Base-by-base conservation (phyloP, 2,888 invertebrate genomes). In the Pedicia rivosa region DNA sequence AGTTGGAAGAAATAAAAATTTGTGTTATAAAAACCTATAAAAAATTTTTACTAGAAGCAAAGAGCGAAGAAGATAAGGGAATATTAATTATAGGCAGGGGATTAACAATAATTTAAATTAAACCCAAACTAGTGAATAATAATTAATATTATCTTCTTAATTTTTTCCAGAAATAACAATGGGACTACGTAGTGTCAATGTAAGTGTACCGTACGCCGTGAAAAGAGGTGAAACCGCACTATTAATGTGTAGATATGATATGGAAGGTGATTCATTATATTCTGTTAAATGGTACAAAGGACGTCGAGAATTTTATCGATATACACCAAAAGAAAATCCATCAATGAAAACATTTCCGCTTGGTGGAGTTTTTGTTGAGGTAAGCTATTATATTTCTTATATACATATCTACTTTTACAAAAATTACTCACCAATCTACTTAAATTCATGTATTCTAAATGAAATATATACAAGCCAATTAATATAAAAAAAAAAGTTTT, bases 241-340 rank as follows among this genome's bases (percentile, higher is more conserved):
- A 42, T 64, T 80, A 47, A 65, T 67, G 48, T 87, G 87, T 59
- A 67, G 71, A 44, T 76, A 84, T 50, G 79, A 86, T 53, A 72
- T 83, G 63, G 78, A 83, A 55, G 75, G 72, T 6, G 76, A 73
- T 20, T 74, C 72, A 2, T 65, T 87, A 28, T 87, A 86, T 62
- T 73, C 82, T 2, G 80, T 87, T 35, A 84, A 86, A 63, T 87
- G 84, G 84, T 87, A 84, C 56, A 67, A 83, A 38, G 86, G 84
- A 2, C 68, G 65, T 47, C 67, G 76, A 43, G 86, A 87, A 62
- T 86, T 87, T 63, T 87, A 82, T 59, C 67, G 86, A 45, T 86
- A 70, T 53, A 76, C 80, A 1, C 84, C 86, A 0, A 70, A 70
- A 48, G 81, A 83, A 45, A 62, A 59, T 7, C 79, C 79, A 1